These are phyloP conservation scores for Drosophila crucigera DNA, from an alignment of 2,888 invertebrate genomes.

Conservation along the genomic window DNA sequence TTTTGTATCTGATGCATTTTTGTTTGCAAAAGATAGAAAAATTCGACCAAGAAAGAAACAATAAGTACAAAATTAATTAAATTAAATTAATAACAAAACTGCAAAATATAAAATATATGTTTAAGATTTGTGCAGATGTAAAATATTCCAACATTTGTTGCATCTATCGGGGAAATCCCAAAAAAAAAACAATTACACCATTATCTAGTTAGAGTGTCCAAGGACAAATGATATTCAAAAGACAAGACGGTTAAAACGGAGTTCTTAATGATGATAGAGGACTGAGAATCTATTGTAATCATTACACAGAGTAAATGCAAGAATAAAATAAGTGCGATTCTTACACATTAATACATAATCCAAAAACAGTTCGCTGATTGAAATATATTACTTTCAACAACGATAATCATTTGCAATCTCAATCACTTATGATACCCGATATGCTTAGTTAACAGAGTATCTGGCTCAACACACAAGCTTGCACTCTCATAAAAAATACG, in stretches of 20 bases:
- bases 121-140: too few relatives aligned
- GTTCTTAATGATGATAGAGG: too few relatives aligned
- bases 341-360: background rate
- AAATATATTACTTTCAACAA: background rate
- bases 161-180: too few relatives aligned
- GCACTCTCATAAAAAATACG: background rate
- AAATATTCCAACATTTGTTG: too few relatives aligned
- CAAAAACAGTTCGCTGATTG: background rate
- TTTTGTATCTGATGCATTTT: background rate
- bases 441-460: background rate
- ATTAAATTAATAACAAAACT: background rate
- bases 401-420: background rate
- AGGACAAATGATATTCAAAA: too few relatives aligned
- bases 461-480: slow-evolving; percentile 1
- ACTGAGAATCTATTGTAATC: background rate
- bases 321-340: background rate
- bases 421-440: background rate
- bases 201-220: too few relatives aligned
- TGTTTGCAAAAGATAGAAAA: too few relatives aligned
- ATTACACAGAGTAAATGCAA: background rate
- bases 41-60: background rate
- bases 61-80: background rate
- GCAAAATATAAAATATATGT: background rate
- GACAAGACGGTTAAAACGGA: too few relatives aligned
- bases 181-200: too few relatives aligned